These are phyloP conservation scores for Vimba vimba DNA, from an alignment of 2,113 vertebrate species.

Conservation along the genomic window DNA sequence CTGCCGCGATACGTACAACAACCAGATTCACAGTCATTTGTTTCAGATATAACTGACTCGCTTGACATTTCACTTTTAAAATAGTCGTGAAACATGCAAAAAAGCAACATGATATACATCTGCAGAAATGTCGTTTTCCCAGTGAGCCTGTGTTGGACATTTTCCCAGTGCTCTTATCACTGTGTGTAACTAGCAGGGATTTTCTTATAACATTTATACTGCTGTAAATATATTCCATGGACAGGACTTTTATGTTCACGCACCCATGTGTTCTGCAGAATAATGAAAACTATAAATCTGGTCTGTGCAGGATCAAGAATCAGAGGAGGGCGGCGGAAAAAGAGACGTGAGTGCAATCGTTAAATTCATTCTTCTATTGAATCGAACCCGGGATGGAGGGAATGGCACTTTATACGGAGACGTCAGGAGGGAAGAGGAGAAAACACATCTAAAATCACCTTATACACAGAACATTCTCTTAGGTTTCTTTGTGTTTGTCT, in stretches of 20 bases:
- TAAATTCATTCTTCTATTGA: conserved; percentile 71
- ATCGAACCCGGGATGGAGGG: conserved; percentile 60
- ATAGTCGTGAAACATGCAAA: too few species aligned
- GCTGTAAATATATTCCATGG: background rate
- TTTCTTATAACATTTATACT: background rate
- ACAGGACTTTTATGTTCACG: background rate
- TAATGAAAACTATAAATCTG: background rate
- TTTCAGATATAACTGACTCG: too few species aligned
- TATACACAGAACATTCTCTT: conserved; percentile 13
- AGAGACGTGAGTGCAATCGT: conserved; percentile 69
- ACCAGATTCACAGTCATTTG: too few species aligned
- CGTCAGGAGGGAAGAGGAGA: conserved; percentile 50
- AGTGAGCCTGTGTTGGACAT: background rate
- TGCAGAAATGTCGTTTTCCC: background rate
- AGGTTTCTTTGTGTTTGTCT: conserved; percentile 38
- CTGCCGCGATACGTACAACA: background rate
- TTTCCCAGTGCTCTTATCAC: background rate
- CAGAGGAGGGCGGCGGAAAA: conserved; percentile 57
- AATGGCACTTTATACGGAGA: conserved; percentile 71
- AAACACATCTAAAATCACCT: conserved; percentile 21
- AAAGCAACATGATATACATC: background rate
- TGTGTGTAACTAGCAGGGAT: background rate
- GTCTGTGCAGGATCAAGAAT: conserved; percentile 14
- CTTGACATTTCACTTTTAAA: too few species aligned
- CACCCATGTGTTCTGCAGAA: background rate